phyloP scores from a whole-genome alignment of 2,113 vertebrate genomes.

The Sorex fumeus region DNA sequence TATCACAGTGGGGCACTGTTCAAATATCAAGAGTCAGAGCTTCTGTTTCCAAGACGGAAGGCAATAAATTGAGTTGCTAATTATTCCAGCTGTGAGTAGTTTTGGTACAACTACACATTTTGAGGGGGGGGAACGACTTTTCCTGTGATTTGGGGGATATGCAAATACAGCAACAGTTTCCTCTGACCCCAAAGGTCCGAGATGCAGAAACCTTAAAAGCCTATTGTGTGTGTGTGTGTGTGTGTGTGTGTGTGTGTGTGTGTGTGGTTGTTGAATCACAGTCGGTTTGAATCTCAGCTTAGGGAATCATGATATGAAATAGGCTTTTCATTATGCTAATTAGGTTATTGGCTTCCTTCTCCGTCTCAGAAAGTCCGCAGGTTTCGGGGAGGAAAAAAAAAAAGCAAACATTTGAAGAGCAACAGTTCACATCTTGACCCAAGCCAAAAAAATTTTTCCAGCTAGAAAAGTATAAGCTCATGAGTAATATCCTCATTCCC shows the following conservation, averaged over 20 bases:
- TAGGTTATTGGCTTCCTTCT: constrained; percentile 65
- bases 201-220: constrained; percentile 71
- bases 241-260: no score
- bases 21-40: constrained; percentile 73
- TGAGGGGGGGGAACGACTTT: constrained; percentile 75
- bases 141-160: constrained; percentile 69
- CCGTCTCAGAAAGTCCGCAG: constrained; percentile 17
- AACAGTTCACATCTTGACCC: constrained; percentile 34
- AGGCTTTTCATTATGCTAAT: constrained; percentile 72
- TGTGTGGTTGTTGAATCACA: constrained; percentile 65
- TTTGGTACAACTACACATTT: constrained; percentile 78
- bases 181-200: constrained; percentile 52
- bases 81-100: constrained; percentile 77
- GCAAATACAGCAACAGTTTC: constrained; percentile 45
- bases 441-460: background rate
- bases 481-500: background rate
- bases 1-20: constrained; percentile 80
- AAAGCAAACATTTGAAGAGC: constrained; percentile 61
- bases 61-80: constrained; percentile 78
- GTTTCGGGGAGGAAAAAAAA: background rate
- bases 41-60: constrained; percentile 79
- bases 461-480: background rate
- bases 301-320: constrained; percentile 59
- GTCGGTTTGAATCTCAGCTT: constrained; percentile 46
- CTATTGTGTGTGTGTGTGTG: no score